Percentiles rank a stretch among this genome's conserved stretches.
phyloP scores from a whole-genome alignment of 2,113 vertebrate genomes.

The Dicentrarchus labrax region DNA sequence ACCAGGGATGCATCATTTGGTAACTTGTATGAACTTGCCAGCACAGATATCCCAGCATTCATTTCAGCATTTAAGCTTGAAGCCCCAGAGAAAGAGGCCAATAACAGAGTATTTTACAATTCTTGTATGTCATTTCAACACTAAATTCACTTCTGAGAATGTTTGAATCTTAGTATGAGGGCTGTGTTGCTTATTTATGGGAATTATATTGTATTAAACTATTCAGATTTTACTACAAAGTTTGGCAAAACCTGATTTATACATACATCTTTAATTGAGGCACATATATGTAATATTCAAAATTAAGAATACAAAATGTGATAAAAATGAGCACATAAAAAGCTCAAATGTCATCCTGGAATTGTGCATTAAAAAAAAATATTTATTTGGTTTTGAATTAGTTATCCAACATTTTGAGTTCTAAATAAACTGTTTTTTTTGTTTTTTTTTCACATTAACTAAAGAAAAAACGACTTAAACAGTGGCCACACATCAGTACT shows the following conservation, averaged over 20 bases:
- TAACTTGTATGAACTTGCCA: no score
- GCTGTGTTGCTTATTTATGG: no score
- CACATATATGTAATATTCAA: not conserved
- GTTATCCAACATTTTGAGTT: not conserved
- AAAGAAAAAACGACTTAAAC: not conserved
- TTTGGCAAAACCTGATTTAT: not conserved
- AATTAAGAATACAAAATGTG: not conserved
- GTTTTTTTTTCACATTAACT: not conserved
- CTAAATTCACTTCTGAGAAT: no score
- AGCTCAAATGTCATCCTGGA: not conserved
- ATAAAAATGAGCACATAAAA: not conserved
- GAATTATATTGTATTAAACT: not conserved
- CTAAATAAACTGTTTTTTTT: not conserved
- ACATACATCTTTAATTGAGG: not conserved
- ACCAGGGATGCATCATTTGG: no score
- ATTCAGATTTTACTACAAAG: not conserved
- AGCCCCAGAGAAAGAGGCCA: no score
- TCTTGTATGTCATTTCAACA: no score
- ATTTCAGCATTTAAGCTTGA: no score
- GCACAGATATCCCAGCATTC: no score
- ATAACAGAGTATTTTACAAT: no score
- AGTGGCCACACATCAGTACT: conserved; percentile 36
- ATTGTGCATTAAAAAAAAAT: not conserved
- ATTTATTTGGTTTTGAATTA: no score
- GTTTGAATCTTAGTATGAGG: no score